Percentiles rank a stretch among this genome's conserved stretches.
phyloP scores from a whole-genome alignment of 2,113 vertebrate species.

The Silurus glanis region DNA sequence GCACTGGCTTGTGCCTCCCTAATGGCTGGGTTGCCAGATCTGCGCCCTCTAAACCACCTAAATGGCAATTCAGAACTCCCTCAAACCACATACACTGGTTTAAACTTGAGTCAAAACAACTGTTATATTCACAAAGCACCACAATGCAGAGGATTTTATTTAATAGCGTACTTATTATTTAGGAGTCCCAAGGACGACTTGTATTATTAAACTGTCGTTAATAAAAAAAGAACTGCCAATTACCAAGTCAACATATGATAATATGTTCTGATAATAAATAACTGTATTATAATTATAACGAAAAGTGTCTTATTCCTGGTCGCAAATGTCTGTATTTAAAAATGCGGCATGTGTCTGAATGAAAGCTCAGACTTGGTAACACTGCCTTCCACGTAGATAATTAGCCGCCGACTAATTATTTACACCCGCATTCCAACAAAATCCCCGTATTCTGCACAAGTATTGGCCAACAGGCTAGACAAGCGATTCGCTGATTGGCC shows the following conservation, averaged over 20 bases:
- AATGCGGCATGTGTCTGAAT: not conserved
- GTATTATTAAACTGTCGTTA: not conserved
- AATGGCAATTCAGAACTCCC: not conserved
- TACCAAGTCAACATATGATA: not conserved
- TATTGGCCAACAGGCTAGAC: not conserved
- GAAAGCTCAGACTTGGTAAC: not conserved
- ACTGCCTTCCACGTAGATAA: not conserved
- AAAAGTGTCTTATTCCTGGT: not conserved
- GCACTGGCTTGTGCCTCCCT: too few relatives aligned
- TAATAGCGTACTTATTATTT: not conserved
- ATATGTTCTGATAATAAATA: not conserved
- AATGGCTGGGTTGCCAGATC: not conserved
- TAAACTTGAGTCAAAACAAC: not conserved
- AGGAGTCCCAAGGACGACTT: not conserved
- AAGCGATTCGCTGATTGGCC: not conserved
- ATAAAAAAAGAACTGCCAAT: not conserved
- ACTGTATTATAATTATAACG: not conserved
- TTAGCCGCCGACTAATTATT: not conserved
- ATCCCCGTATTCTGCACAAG: not conserved
- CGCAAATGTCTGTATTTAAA: too few relatives aligned
- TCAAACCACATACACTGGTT: not conserved
- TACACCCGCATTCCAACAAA: not conserved
- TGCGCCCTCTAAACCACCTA: not conserved
- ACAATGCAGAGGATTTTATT: not conserved
- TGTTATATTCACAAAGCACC: not conserved